Evolutionary conservation across 2,113 vertebrate genomes (phyloP).

Genomic region (Brevimyrus niger): DNA sequence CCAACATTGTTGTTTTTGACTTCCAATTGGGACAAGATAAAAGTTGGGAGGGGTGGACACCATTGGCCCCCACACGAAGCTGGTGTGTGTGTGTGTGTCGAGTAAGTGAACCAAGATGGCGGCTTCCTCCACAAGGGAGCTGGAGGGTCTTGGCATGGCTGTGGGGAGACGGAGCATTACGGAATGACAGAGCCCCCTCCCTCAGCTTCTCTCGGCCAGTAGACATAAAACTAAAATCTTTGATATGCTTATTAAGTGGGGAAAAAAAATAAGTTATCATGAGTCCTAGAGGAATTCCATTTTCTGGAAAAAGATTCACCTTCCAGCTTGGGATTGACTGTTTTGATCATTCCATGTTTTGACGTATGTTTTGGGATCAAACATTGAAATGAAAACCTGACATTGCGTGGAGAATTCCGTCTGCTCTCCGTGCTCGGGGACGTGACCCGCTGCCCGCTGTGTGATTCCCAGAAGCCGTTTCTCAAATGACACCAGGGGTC

Average conservation of each 20-base stretch:
- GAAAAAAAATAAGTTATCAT: not conserved
- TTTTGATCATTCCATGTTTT: not conserved
- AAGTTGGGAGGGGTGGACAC: not conserved
- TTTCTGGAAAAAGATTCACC: not conserved
- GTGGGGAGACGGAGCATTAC: too few species aligned
- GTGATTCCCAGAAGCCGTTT: constrained; percentile 49
- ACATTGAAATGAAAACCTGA: not conserved
- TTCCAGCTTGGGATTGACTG: not conserved
- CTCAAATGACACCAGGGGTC: constrained; percentile 29
- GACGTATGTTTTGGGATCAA: not conserved
- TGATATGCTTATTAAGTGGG: not conserved
- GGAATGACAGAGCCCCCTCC: not conserved
- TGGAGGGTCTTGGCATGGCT: not conserved
- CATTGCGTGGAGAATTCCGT: not conserved
- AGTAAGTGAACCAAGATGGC: not conserved
- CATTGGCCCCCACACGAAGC: not conserved
- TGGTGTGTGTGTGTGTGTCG: not conserved
- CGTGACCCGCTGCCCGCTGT: not conserved
- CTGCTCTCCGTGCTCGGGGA: not conserved
- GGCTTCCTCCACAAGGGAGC: not conserved
- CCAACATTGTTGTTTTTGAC: not conserved
- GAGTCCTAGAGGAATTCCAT: not conserved
- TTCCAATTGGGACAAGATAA: not conserved
- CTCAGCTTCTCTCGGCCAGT: not conserved
- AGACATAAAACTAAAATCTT: not conserved